phyloP scores from a whole-genome alignment of 2,888 invertebrate species.

The Sphaerophoria taeniata region DNA sequence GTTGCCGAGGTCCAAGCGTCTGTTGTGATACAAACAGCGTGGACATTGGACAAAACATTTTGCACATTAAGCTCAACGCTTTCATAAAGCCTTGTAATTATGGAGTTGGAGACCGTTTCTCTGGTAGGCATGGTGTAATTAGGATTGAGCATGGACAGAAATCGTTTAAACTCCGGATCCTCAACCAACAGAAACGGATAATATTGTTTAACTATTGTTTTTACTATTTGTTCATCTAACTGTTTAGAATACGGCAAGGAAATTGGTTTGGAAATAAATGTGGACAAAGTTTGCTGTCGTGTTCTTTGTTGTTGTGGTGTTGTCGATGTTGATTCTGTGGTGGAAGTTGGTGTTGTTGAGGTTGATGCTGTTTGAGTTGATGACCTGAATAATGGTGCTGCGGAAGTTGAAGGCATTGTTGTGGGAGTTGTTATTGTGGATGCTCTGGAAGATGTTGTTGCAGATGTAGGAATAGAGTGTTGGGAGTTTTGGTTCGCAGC shows the following conservation, averaged over 20 bases:
- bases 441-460: too few species aligned
- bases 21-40: conserved; percentile 20
- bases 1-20: conserved; percentile 14
- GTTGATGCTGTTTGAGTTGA: not conserved
- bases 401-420: not conserved
- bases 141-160: not conserved
- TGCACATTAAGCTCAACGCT: not conserved
- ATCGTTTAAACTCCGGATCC: conserved; percentile 33
- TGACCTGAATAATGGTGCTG: too few species aligned
- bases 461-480: too few species aligned
- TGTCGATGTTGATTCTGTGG: not conserved
- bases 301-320: not conserved
- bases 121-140: conserved; percentile 11
- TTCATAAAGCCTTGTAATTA: not conserved
- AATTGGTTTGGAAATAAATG: not conserved
- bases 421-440: too few species aligned
- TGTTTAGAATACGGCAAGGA: not conserved
- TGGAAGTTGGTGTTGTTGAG: not conserved
- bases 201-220: conserved; percentile 36
- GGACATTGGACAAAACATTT: not conserved
- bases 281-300: not conserved
- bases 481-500: too few species aligned
- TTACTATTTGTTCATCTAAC: conserved; percentile 31
- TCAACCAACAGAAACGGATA: conserved; percentile 39
- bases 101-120: not conserved